phyloP scores from a whole-genome alignment of 2,888 invertebrate genomes.

The Hemaris fuciformis region DNA sequence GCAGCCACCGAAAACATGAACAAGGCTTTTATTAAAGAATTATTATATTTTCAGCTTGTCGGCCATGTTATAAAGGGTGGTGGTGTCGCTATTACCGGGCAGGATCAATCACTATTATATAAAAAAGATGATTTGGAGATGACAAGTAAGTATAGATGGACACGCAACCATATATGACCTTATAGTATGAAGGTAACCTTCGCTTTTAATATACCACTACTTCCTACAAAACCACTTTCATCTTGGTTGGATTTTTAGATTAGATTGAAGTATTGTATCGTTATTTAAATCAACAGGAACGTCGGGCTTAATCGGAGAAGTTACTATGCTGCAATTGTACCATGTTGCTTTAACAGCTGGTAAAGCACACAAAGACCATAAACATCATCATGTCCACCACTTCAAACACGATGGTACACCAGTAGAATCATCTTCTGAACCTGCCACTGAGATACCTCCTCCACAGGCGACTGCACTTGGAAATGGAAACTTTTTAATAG shows the following conservation, averaged over 20 bases:
- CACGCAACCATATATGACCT: not conserved
- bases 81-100: conserved; percentile 88
- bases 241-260: not conserved
- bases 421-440: conserved; percentile 82
- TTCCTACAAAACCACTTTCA: not conserved
- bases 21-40: no score
- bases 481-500: conserved; percentile 82
- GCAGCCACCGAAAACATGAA: no score
- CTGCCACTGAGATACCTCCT: conserved; percentile 78
- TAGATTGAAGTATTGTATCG: no score
- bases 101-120: conserved; percentile 82
- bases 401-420: conserved; percentile 87
- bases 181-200: not conserved
- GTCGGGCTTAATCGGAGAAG: conserved; percentile 86
- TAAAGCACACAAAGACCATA: conserved; percentile 93
- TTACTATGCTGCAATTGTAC: conserved; percentile 91
- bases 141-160: conserved; percentile 46
- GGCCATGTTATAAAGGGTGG: conserved; percentile 89
- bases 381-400: conserved; percentile 92
- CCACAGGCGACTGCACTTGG: conserved; percentile 67
- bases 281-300: conserved; percentile 72
- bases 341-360: conserved; percentile 91
- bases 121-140: conserved; percentile 55
- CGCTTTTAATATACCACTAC: no score
- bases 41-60: conserved; percentile 82